phyloP scores from a whole-genome alignment of 1,140 invertebrate genomes.

The Camponotus pennsylvanicus region DNA sequence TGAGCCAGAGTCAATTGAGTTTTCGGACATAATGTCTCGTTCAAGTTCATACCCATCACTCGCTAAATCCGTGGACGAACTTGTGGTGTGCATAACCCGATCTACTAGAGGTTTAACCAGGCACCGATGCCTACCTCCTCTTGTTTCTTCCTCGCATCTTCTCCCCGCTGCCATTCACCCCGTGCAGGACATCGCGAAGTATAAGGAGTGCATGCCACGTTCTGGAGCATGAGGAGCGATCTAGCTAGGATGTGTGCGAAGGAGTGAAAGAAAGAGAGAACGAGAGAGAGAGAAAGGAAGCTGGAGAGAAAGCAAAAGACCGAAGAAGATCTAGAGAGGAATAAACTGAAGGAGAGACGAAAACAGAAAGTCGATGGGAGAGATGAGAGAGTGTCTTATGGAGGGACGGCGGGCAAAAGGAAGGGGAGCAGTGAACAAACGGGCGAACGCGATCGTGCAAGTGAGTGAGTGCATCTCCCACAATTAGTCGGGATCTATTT shows the following conservation, averaged over 20 bases:
- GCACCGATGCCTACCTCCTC: conserved; percentile 71
- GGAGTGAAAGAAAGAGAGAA: background rate
- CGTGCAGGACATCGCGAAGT: conserved; percentile 60
- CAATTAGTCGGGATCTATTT: conserved; percentile 86
- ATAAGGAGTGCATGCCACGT: conserved; percentile 67
- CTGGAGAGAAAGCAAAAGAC: background rate
- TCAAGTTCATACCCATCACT: conserved; percentile 74
- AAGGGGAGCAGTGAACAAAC: conserved; percentile 31
- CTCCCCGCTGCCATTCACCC: conserved; percentile 28
- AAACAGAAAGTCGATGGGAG: conserved; percentile 8
- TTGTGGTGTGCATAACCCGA: conserved; percentile 77
- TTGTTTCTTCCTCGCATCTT: conserved; percentile 23
- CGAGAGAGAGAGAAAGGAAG: background rate
- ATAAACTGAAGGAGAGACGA: conserved; percentile 8
- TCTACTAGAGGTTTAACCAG: conserved; percentile 75
- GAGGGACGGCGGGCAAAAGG: background rate
- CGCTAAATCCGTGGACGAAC: conserved; percentile 71
- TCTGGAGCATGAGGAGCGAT: conserved; percentile 69
- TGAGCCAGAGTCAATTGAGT: conserved; percentile 26
- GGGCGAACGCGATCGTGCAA: conserved; percentile 65
- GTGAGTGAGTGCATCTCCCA: conserved; percentile 84
- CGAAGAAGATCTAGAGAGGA: conserved; percentile 22
- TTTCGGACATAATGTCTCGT: conserved; percentile 39
- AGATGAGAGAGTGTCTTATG: conserved; percentile 28
- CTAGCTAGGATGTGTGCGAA: conserved; percentile 35